phyloP scores from a whole-genome alignment of 2,113 vertebrate species.

The Todiramphus chloris region DNA sequence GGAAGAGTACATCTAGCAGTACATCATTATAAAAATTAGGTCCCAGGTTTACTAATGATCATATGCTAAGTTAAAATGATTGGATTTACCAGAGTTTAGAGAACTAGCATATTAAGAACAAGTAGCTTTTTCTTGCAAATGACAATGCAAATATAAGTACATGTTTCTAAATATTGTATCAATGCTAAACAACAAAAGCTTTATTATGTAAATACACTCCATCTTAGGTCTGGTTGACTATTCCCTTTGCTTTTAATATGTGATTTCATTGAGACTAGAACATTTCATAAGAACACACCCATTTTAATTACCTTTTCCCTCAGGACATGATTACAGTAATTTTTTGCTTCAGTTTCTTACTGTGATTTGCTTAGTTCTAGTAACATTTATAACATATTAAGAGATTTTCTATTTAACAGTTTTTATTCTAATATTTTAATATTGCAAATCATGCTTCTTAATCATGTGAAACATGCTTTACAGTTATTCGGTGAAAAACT shows the following conservation, averaged over 20 bases:
- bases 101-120: not conserved
- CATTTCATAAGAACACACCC: not conserved
- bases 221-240: not conserved
- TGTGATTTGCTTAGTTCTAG: not conserved
- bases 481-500: not conserved
- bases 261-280: not conserved
- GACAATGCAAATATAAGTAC: not conserved
- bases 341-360: not conserved
- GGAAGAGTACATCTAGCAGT: not conserved
- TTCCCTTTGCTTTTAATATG: not conserved
- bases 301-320: slow-evolving; percentile 2
- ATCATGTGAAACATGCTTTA: too few relatives aligned
- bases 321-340: not conserved
- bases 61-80: not conserved
- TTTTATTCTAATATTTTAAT: not conserved
- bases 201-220: not conserved
- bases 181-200: not conserved
- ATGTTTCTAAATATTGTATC: not conserved
- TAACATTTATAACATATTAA: not conserved
- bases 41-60: not conserved
- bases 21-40: not conserved
- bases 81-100: not conserved
- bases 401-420: not conserved
- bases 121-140: not conserved
- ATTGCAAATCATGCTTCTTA: not conserved